Evolutionary conservation across 2,113 vertebrate species (phyloP).

Genomic region (Leucopternis melanops): DNA sequence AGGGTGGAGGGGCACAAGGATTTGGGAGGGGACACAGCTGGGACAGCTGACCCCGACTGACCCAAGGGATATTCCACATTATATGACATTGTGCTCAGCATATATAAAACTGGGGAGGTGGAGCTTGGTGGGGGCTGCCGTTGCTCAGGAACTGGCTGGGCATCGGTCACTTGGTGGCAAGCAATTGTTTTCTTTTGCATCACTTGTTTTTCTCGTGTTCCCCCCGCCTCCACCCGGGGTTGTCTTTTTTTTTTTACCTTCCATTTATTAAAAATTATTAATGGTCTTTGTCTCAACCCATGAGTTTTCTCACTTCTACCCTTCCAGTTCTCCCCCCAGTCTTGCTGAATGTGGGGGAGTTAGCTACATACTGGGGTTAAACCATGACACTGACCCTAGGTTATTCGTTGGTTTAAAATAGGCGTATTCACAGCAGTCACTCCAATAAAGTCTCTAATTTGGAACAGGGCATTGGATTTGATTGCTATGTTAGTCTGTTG

Average conservation of each 20-base stretch:
- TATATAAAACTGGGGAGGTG: background rate
- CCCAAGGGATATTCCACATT: background rate
- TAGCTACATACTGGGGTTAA: background rate
- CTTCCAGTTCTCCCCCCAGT: background rate
- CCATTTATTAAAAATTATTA: background rate
- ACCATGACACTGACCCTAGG: rapidly evolving
- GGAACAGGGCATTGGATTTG: background rate
- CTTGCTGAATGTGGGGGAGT: background rate
- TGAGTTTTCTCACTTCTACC: background rate
- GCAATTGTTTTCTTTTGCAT: background rate
- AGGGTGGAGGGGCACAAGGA: background rate
- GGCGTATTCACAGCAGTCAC: background rate
- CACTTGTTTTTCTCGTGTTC: background rate
- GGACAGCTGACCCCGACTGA: background rate
- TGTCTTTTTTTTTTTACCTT: background rate
- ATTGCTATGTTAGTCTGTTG: background rate
- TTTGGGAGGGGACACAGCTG: background rate
- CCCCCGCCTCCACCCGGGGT: rapidly evolving
- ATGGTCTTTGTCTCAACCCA: background rate
- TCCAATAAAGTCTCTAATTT: background rate
- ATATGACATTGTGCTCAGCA: rapidly evolving
- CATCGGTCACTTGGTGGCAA: background rate
- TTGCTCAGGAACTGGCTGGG: background rate
- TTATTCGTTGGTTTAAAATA: background rate
- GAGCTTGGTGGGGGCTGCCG: rapidly evolving